Percentiles rank a stretch among this genome's conserved stretches.
Evolutionary conservation across 2,113 vertebrate genomes (phyloP).

Genomic region (Scortum barcoo): DNA sequence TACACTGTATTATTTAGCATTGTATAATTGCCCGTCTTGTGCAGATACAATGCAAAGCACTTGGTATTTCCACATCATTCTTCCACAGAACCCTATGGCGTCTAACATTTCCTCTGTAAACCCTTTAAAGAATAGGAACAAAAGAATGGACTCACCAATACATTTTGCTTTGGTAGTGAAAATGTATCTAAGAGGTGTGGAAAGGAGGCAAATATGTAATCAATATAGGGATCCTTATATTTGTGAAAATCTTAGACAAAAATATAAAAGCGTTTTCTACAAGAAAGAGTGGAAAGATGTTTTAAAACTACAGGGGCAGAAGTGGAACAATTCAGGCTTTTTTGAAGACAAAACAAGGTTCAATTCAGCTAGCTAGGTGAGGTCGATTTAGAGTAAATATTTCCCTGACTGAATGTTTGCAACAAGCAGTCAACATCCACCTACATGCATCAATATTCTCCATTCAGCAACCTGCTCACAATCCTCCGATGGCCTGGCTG

Average conservation of each 20-base stretch:
- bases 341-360: constrained; percentile 11
- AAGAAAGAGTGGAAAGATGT: neutral
- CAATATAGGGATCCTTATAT: too few relatives aligned
- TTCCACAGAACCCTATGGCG: neutral
- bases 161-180: neutral
- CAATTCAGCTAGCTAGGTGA: constrained; percentile 1
- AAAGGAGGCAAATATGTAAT: neutral
- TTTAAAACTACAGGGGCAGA: neutral
- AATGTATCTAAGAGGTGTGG: neutral
- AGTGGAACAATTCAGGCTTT: neutral
- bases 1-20: neutral
- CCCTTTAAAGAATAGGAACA: neutral
- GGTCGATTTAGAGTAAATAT: constrained; percentile 30
- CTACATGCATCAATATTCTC: constrained; percentile 43
- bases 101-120: constrained; percentile 16
- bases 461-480: constrained; percentile 47
- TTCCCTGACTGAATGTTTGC: constrained; percentile 39
- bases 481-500: constrained; percentile 42
- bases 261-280: neutral
- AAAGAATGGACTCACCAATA: neutral
- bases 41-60: neutral
- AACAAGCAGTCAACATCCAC: constrained; percentile 49
- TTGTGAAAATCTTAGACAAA: neutral
- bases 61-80: neutral
- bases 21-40: neutral